Conservation (phyloP, 2,888 invertebrate species). For the Dromius quadrimaculatus region DNA sequence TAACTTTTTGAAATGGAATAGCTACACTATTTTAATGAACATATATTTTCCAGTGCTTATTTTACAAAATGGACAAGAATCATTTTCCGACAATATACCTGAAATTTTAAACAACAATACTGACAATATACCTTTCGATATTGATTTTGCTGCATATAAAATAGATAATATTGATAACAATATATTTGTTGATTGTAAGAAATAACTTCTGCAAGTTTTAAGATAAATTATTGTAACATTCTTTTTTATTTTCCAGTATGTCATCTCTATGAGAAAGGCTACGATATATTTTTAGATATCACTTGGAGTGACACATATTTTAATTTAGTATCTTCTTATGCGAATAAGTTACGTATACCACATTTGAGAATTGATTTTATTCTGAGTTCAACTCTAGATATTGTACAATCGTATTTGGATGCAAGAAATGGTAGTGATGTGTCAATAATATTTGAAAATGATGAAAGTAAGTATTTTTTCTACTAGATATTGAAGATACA, state of each 20-base stretch:
- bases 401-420: conserved; percentile 26
- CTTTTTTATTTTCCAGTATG: conserved; percentile 20
- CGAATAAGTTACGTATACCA: neutral
- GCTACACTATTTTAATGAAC: no score
- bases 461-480: conserved; percentile 22
- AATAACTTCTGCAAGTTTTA: neutral
- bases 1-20: no score
- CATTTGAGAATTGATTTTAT: conserved; percentile 30
- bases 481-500: no score
- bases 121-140: neutral
- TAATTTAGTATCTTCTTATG: neutral
- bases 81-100: neutral
- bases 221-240: neutral
- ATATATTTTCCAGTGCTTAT: conserved; percentile 8
- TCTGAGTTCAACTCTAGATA: neutral
- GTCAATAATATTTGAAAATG: conserved; percentile 23
- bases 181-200: neutral
- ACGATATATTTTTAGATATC: conserved; percentile 11
- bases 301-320: conserved; percentile 20
- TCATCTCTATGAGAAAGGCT: conserved; percentile 14
- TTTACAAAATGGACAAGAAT: conserved; percentile 23
- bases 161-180: conserved; percentile 1
- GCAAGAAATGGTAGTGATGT: conserved; percentile 32
- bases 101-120: conserved; percentile 2
- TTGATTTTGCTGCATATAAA: conserved; percentile 5